Evolutionary conservation across 2,888 invertebrate genomes (phyloP), one percentile per base, ranked within the genome.

Genomic region (Trachelus stipa): DNA sequence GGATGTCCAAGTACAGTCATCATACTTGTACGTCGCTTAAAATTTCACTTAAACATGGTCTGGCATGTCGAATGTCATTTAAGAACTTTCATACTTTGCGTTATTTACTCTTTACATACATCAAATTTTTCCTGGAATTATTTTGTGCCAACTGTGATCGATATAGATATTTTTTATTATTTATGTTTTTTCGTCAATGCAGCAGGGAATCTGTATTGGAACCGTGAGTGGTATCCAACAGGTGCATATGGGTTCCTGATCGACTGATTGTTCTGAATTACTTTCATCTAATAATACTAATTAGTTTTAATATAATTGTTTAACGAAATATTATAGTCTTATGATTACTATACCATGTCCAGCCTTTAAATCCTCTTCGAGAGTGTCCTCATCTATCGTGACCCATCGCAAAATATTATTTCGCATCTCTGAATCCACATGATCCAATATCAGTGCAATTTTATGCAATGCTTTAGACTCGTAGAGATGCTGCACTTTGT

Each of bases 341-440:
- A 23, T 56, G 56, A 56, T 56, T 56, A 56, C 56, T 56, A 56
- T 56, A 56, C 56, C 56, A 56, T 56, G 23, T 23, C 56, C 56
- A 33, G 31, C 12, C 71, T 79, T 77, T n/a, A 83, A 76, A 73
- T 83, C 80, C 40, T 83, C 79, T 4, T 81, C 75, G 23, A 83
- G 34, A 1, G 56, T 40, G 12, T 79, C 68, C 30, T 84, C 77
- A 2, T 84, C 77, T 4, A 82, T 81, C 1, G 77, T 81, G 12
- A 82, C 78, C 84, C 84, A 84, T 1, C 77, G 78, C 12, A 76
- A 12, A 11, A 84, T 84, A 0, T 81, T 79, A 11, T 77, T 34
- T 4, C 40, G 37, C 74, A 77, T 80, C 35, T 78, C 73, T 1
- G 77, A 75, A 73, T 76, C 76, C 12, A 84, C 79, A 11, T 12